These are phyloP conservation scores for Calephelis nemesis DNA, from an alignment of 1,140 invertebrate genomes.

Conservation along the genomic window DNA sequence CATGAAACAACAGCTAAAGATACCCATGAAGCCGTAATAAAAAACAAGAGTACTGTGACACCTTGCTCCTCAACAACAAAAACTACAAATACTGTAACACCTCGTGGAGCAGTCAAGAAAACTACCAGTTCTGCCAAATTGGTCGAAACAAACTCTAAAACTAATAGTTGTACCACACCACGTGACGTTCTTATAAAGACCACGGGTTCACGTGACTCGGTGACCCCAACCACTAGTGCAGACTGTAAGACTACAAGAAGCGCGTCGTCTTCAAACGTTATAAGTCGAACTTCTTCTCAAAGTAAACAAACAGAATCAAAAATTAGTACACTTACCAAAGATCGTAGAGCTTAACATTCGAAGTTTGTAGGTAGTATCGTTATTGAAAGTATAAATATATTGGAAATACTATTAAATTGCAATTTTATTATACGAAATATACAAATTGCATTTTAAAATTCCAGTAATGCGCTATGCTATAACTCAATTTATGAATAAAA, in stretches of 20 bases:
- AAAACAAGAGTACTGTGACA: not conserved
- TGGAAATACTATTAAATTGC: not conserved
- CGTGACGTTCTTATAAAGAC: not conserved
- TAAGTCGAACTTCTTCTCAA: conserved; percentile 20
- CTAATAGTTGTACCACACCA: not conserved
- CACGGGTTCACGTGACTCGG: not conserved
- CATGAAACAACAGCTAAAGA: not conserved
- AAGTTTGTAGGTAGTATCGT: conserved; percentile 21
- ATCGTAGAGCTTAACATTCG: conserved; percentile 46
- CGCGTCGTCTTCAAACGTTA: conserved; percentile 23
- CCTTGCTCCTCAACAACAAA: not conserved
- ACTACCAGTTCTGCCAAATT: not conserved
- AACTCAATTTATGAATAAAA: conserved; percentile 6
- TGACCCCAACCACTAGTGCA: conserved; percentile 20
- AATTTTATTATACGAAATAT: not conserved
- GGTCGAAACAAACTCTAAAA: not conserved
- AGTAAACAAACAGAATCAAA: conserved; percentile 33
- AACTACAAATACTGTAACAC: not conserved
- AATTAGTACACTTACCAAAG: conserved; percentile 36
- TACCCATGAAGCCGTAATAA: not conserved
- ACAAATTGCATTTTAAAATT: not conserved
- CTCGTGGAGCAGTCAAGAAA: not conserved
- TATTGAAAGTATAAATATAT: conserved; percentile 9
- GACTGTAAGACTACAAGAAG: conserved; percentile 15
- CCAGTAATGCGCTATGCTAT: not conserved